These are phyloP conservation scores for Nibea albiflora DNA, from an alignment of 2,113 vertebrate genomes.

Conservation along the genomic window DNA sequence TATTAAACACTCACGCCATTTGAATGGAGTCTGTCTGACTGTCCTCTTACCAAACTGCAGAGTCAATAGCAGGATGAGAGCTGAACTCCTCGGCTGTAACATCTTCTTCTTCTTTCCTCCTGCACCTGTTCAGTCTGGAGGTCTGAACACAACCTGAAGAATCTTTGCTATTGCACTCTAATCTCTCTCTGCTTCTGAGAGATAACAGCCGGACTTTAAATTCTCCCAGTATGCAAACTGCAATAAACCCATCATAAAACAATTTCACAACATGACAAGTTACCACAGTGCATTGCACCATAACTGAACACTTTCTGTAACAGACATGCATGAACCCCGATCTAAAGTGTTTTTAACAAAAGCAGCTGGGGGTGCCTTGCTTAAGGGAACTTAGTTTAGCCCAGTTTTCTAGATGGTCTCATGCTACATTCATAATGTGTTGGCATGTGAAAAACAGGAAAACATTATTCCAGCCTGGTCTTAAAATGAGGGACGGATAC, in stretches of 20 bases:
- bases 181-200: constrained; percentile 10
- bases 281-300: constrained; percentile 21
- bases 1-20: neutral
- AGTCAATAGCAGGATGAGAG: constrained; percentile 56
- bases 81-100: constrained; percentile 8
- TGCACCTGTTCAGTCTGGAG: constrained; percentile 21
- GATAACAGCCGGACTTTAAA: constrained; percentile 84
- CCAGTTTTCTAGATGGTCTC: neutral
- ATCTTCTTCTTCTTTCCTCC: constrained; percentile 53
- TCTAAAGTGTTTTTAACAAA: too few relatives aligned
- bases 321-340: neutral
- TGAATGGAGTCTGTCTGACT: neutral
- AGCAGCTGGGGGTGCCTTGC: neutral
- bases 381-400: neutral
- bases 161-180: constrained; percentile 16
- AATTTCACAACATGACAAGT: neutral
- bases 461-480: neutral
- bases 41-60: constrained; percentile 68
- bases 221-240: constrained; percentile 57
- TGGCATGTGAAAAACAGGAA: neutral
- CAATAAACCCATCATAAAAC: constrained; percentile 53
- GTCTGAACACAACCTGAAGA: constrained; percentile 15
- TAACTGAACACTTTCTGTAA: neutral
- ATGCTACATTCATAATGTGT: neutral
- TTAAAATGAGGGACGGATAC: too few relatives aligned